Percentiles rank a stretch among this genome's conserved stretches.
These are phyloP conservation scores for Alligator mississippiensis DNA, from an alignment of 2,113 vertebrate species.

Conservation along the genomic window DNA sequence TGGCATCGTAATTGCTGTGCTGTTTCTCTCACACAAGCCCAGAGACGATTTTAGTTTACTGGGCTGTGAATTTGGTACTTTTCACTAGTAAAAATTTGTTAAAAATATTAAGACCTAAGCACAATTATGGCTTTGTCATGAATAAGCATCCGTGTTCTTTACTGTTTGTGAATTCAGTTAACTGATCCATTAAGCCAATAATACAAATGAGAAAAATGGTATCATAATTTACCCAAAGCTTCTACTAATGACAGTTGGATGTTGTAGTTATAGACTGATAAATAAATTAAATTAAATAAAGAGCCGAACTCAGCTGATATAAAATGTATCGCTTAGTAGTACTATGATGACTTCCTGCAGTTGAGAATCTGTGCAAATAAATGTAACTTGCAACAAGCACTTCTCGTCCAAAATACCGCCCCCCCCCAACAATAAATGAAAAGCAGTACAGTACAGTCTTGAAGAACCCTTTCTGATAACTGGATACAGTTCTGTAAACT, in stretches of 20 bases:
- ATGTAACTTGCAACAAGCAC: neutral
- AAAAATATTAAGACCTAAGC: neutral
- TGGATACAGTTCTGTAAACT: neutral
- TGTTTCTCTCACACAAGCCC: neutral
- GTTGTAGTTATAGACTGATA: neutral
- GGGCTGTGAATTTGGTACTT: neutral
- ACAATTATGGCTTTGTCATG: neutral
- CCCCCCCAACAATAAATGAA: neutral
- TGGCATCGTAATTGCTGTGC: neutral
- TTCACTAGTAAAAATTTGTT: accelerated
- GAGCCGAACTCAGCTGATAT: neutral
- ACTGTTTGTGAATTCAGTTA: too few relatives aligned
- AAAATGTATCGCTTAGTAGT: neutral
- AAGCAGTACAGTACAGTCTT: neutral
- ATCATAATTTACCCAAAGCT: neutral
- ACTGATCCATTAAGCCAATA: neutral
- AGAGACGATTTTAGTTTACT: accelerated
- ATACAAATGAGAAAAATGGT: too few relatives aligned
- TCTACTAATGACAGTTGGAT: neutral
- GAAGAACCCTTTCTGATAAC: neutral
- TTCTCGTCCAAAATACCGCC: neutral
- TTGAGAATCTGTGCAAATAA: neutral
- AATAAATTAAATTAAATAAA: neutral
- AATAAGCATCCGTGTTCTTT: too few relatives aligned
- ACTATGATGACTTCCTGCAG: neutral